These are phyloP conservation scores for Poecilia latipinna DNA, from an alignment of 2,113 vertebrate genomes.

Conservation along the genomic window DNA sequence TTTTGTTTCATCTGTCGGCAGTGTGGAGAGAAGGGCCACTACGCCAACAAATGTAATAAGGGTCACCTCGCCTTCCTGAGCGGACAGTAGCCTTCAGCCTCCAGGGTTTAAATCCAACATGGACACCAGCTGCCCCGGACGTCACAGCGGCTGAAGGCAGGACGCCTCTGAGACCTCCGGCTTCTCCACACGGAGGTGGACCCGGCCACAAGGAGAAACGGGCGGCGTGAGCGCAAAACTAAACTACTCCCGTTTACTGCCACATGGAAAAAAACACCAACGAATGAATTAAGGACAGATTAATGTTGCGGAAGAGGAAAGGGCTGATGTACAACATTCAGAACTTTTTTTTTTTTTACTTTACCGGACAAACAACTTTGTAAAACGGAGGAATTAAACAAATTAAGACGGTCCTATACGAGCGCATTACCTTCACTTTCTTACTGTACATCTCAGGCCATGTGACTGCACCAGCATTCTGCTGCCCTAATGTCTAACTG, in stretches of 20 bases:
- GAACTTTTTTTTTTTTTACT: background rate
- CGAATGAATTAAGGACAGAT: background rate
- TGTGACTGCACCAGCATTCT: constrained; percentile 10
- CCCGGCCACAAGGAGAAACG: background rate
- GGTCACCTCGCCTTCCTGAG: constrained; percentile 98
- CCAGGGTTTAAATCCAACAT: background rate
- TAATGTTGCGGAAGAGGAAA: background rate
- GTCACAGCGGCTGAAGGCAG: constrained; percentile 3
- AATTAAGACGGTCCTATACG: constrained; percentile 10
- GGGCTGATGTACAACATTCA: background rate
- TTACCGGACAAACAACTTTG: background rate
- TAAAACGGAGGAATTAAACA: background rate
- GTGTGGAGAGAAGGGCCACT: constrained; percentile 99
- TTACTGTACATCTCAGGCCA: constrained; percentile 18
- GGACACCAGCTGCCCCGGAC: background rate
- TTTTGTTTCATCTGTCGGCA: constrained; percentile 64
- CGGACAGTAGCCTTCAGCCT: constrained; percentile 85
- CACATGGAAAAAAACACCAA: constrained; percentile 5
- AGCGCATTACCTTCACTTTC: background rate
- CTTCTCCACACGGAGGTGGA: background rate
- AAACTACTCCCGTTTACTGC: constrained; percentile 5
- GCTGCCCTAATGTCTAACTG: constrained; percentile 1
- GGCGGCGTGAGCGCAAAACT: constrained; percentile 1
- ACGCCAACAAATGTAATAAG: constrained; percentile 99
- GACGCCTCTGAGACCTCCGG: constrained; percentile 24